A percentile compares a stretch with the other conserved stretches of the same genome.
These are phyloP conservation scores for Drosophila cardini DNA, from an alignment of 1,140 invertebrate genomes.

Conservation along the genomic window DNA sequence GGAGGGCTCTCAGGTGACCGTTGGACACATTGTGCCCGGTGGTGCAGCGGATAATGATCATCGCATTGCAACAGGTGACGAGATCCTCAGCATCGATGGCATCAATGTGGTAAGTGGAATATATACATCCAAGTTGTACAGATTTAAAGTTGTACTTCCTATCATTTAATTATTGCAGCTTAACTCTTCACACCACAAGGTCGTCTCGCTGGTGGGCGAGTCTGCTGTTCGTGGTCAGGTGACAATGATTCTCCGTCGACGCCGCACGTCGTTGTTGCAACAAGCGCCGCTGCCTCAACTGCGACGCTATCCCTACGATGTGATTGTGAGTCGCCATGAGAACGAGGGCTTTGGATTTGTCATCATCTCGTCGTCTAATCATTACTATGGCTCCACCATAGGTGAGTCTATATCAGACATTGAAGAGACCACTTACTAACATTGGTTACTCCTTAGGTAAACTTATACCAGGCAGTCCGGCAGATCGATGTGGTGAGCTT, in stretches of 20 bases:
- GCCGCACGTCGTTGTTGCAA: slow-evolving; percentile 81
- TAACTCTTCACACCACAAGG: slow-evolving; percentile 94
- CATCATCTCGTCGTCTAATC: slow-evolving; percentile 97
- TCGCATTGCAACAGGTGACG: slow-evolving; percentile 93
- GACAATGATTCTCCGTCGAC: slow-evolving; percentile 89
- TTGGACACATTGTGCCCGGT: slow-evolving; percentile 97
- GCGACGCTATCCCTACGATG: slow-evolving; percentile 91
- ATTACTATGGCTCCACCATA: slow-evolving; percentile 92
- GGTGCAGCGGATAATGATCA: slow-evolving; percentile 95
- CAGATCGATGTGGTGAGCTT: slow-evolving; percentile 94
- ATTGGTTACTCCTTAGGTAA: slow-evolving; percentile 87
- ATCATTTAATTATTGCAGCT: slow-evolving; percentile 79
- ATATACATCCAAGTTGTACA: not conserved
- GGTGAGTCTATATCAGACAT: slow-evolving; percentile 86
- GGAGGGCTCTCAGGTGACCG: slow-evolving; percentile 97
- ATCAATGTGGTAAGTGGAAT: slow-evolving; percentile 87
- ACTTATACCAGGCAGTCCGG: slow-evolving; percentile 97
- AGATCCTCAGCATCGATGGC: slow-evolving; percentile 94
- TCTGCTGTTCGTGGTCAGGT: slow-evolving; percentile 91
- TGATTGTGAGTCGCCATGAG: slow-evolving; percentile 94
- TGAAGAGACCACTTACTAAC: not conserved
- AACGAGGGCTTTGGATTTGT: slow-evolving; percentile 99
- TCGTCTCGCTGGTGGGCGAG: slow-evolving; percentile 94
- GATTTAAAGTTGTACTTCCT: not conserved
- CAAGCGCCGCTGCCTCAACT: slow-evolving; percentile 52